These are phyloP conservation scores for Seira musarum DNA, from an alignment of 2,888 invertebrate species.

Conservation along the genomic window DNA sequence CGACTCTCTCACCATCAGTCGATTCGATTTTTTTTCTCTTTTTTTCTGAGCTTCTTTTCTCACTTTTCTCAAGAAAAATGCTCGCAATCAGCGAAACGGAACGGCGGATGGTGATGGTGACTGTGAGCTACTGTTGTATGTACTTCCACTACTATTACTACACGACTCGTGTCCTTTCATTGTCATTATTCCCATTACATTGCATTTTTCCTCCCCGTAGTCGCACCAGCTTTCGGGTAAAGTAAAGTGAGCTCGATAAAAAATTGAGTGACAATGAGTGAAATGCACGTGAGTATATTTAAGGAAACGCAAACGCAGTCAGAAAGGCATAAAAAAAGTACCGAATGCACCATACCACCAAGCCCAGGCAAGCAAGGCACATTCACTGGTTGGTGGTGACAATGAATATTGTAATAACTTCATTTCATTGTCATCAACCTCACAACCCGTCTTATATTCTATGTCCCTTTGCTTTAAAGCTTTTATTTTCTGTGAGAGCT, in stretches of 20 bases:
- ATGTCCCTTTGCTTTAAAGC: not conserved
- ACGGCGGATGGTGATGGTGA: conserved; percentile 14
- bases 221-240: not conserved
- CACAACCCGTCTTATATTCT: no score
- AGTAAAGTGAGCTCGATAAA: conserved; percentile 7
- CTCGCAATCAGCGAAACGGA: conserved; percentile 37
- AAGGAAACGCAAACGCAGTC: conserved; percentile 15
- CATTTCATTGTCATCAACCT: conserved; percentile 10
- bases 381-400: not conserved
- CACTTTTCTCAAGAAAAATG: conserved; percentile 15
- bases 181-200: conserved; percentile 28
- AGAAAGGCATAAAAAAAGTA: not conserved
- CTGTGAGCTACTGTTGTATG: conserved; percentile 13
- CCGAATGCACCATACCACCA: no score
- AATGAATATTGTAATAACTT: conserved; percentile 12
- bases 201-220: conserved; percentile 29
- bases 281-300: conserved; percentile 40
- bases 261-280: conserved; percentile 41
- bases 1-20: not conserved
- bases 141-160: conserved; percentile 19
- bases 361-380: no score
- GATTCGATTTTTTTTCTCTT: conserved; percentile 25
- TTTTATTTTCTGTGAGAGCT: not conserved
- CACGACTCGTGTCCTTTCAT: conserved; percentile 23
- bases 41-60: conserved; percentile 26